Base-by-base conservation (phyloP, 2,113 vertebrate genomes). In the Pseudopipra pipra region DNA sequence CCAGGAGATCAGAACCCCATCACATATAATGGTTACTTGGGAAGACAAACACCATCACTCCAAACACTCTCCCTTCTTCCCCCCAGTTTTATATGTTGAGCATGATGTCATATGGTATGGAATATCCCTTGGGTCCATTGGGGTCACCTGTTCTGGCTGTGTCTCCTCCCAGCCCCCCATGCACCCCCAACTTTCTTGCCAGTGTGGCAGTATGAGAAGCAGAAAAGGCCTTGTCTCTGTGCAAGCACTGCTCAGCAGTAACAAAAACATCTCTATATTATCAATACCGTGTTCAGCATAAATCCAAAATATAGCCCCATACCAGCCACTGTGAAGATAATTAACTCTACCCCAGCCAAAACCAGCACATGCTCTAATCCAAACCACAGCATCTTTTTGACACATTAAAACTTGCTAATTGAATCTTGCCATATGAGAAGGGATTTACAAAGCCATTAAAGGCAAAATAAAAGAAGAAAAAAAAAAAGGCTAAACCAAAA, bases 141-240 rank as follows among this genome's bases (percentile, higher is more conserved):
- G 79, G 55, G 41, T 35, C 46, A n/a, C 54, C 30, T 41, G 30
- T 62, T 47, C 63, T 15, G 11, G n/a, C 47, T 68, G 30, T 41
- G 62, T 68, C 61, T 2, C 67, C 58, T 72, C 41, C 23, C 54
- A 68, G 0, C 11, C 27, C 37, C 73, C 23, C n/a, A 11, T 1
- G 35, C 15, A 31, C 7, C 8, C 13, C 8, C 41, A 21, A 8
- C 24, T 33, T n/a, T 46, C 30, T 61, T 41, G 20, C 14, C 55
- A 70, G 8, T 5, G 0, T 4, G n/a, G 39, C 47, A 17, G 24
- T 0, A 5, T 0, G 2, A 70, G 8, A 54, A 30, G 11, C n/a
- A 83, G 63, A 43, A 76, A 55, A 55, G 28, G 14, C 47, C n/a
- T 43, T 5, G 21, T 25, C 41, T 76, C 25, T 31, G 17, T 41